Percentiles rank a stretch among this genome's conserved stretches.
Conservation (phyloP, 2,113 vertebrate species). For the Bufo gargarizans region DNA sequence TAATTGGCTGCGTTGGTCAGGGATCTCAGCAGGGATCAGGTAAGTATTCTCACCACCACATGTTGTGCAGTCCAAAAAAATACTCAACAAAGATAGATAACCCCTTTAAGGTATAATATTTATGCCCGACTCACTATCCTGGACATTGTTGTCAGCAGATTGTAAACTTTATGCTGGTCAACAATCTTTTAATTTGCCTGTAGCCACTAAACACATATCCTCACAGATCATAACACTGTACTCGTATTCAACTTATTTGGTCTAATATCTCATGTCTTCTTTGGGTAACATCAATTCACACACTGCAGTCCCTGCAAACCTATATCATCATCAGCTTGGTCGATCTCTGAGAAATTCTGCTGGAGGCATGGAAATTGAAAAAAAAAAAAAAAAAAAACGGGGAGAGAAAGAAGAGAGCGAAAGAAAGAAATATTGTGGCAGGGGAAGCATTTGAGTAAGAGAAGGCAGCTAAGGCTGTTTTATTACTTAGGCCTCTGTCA, state of each 20-base stretch:
- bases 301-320: constrained; percentile 78
- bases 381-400: constrained; percentile 51
- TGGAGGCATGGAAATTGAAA: constrained; percentile 80
- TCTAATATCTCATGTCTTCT: constrained; percentile 69
- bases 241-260: constrained; percentile 88
- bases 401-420: constrained; percentile 60
- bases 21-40: no score
- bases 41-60: no score
- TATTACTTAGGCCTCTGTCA: constrained; percentile 98
- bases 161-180: constrained; percentile 19
- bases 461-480: constrained; percentile 89
- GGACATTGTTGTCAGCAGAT: not conserved
- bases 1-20: no score
- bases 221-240: constrained; percentile 85
- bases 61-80: no score
- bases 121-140: no score
- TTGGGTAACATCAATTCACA: constrained; percentile 63
- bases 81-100: no score
- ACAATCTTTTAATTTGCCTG: constrained; percentile 30
- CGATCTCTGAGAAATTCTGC: constrained; percentile 84
- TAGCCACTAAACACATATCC: constrained; percentile 75
- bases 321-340: constrained; percentile 75
- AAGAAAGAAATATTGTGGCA: constrained; percentile 81
- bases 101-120: no score
- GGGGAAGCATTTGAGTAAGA: constrained; percentile 95